Evolutionary conservation across 2,797 vertebrate species (phyloP), one percentile per base, ranked within the genome.

Genomic region (Nasua narica): DNA sequence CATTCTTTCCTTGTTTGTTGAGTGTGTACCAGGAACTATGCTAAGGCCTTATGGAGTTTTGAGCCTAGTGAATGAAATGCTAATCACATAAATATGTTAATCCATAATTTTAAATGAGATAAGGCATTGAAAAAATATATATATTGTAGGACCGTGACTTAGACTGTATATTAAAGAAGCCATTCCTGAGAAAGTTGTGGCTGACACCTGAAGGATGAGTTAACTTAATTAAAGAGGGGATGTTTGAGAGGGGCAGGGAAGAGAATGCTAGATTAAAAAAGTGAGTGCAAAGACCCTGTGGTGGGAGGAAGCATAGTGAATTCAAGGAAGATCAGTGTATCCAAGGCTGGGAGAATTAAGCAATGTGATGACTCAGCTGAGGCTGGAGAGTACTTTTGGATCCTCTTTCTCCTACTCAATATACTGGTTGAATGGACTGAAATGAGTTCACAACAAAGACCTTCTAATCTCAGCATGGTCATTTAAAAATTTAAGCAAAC

Each of bases 401-500:
- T 74, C 3, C 3, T 69, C 18, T 78, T 43, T 35, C 43, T 79
- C 7, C 0, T 72, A 25, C 4, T 91, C 52, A 43, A 14, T 29
- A 62, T 46, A 83, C 4, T 58, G 25, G 12, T 43, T 56, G 48
- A 95, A 85, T 79, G 16, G 60, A 23, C 29, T 78, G 58, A 85
- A 86, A 87, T 85, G 37, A 79, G 12, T 65, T 91, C 25, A 56
- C 9, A 3, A 43, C 5, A 40, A 92, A 67, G 46, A 52, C 5
- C 2, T 85, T 76, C 69, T 82, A 78, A 56, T 81, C n/a, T 85
- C 74, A 94, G 56, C 5, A 78, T 23, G 83, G 15, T 93, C 21
- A 87, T 96, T 90, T 58, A 82, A 72, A 92, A 91, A 32, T 62
- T 13, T 92, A 93, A 83, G 35, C 62, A 72, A 90, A 56, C 67